A percentile compares a stretch with the other conserved stretches of the same genome.
Evolutionary conservation across 2,113 vertebrate genomes (phyloP).

Genomic region (Gavia stellata): DNA sequence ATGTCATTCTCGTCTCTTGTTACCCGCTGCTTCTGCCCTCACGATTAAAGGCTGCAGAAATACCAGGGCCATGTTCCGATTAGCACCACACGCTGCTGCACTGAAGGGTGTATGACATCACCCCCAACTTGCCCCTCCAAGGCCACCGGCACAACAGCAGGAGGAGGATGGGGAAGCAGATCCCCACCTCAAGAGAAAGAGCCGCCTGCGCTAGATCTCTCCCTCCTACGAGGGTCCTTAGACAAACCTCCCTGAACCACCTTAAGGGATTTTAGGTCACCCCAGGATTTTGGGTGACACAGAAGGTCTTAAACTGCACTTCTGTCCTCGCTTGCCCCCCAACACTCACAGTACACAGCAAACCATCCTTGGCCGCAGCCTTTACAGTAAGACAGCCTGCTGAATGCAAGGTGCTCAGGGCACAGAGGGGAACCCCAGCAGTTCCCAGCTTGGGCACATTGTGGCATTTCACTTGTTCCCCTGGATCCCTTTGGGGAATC

Average conservation of each 20-base stretch:
- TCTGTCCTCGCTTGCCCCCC: neutral
- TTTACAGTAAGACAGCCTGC: neutral
- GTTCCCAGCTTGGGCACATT: accelerated
- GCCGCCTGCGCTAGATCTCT: neutral
- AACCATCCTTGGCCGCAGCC: accelerated
- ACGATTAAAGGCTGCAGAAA: neutral
- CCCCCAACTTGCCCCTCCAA: neutral
- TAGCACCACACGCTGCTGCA: neutral
- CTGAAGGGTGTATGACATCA: accelerated
- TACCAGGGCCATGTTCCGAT: neutral
- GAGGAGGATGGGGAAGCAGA: neutral
- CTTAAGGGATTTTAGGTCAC: neutral
- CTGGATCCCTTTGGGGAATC: neutral
- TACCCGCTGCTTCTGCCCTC: neutral
- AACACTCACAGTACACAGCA: neutral
- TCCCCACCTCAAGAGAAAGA: neutral
- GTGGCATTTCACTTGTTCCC: neutral
- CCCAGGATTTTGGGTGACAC: neutral
- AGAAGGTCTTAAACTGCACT: neutral
- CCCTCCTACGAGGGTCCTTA: neutral
- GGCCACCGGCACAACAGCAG: neutral
- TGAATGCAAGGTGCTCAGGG: neutral
- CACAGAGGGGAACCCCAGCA: neutral
- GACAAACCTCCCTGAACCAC: neutral
- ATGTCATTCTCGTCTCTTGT: neutral